Evolutionary conservation across 2,888 invertebrate species (phyloP).

Genomic region (Sarcophaga rosellei): DNA sequence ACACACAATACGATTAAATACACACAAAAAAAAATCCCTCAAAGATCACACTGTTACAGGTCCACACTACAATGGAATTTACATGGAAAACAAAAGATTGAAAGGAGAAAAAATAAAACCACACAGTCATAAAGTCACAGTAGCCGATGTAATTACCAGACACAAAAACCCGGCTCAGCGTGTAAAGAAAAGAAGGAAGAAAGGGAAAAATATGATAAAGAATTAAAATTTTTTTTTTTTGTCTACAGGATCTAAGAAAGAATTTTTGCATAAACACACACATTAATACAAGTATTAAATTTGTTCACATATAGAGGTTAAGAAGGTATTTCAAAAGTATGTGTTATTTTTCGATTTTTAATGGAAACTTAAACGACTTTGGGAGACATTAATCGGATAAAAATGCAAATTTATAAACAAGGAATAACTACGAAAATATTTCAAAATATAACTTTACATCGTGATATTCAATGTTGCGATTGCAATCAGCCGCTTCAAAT

Average conservation of each 20-base stretch:
- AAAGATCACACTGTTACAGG: background rate
- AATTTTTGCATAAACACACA: conserved; percentile 45
- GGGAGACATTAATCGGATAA: too few species aligned
- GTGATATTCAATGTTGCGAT: too few species aligned
- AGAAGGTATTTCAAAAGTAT: too few species aligned
- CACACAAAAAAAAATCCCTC: background rate
- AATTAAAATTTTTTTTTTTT: background rate
- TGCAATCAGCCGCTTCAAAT: too few species aligned
- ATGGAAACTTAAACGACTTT: too few species aligned
- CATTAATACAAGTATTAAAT: background rate
- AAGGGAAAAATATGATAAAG: background rate
- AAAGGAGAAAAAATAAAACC: conserved; percentile 39
- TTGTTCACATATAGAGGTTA: too few species aligned
- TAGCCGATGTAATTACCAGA: conserved; percentile 68
- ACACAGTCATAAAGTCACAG: conserved; percentile 71
- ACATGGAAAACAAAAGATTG: conserved; percentile 13
- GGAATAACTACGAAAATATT: too few species aligned
- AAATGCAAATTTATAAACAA: too few species aligned
- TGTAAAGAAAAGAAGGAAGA: conserved; percentile 9
- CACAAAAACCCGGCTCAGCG: conserved; percentile 21
- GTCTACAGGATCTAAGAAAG: conserved; percentile 32
- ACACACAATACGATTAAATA: background rate
- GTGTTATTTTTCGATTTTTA: too few species aligned
- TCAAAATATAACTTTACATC: too few species aligned
- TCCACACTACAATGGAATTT: conserved; percentile 36